Base-by-base conservation (phyloP, 2,797 vertebrate species). In the Carcharodon carcharias region DNA sequence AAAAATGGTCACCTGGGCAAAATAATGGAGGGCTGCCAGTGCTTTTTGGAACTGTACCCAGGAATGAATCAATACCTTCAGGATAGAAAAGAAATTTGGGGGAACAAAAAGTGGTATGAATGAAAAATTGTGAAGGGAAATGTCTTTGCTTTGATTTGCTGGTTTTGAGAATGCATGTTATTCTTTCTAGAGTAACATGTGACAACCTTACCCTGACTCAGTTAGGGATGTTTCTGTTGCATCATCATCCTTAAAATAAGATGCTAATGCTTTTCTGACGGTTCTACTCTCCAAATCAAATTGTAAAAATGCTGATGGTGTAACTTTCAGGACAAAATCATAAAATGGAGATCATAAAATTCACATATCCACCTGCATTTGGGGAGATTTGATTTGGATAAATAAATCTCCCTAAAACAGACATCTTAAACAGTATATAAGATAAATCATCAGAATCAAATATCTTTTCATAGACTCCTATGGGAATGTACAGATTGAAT, bases 1-100 rank as follows among this genome's bases (percentile, higher is more conserved):
- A 93, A 93, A 21, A 93, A 93, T 93, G 91, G 61, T 93, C 91
- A 93, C 91, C 91, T 67, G 91, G 91, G 18, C n/a, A 93, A 93
- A 67, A 93, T 93, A 93, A 67, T 67, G 61, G 91, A 65, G 91
- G 40, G n/a, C 61, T 93, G 91, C 91, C 91, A 93, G 91, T 93
- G 26, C 91, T 4, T 93, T 63, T 67, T 67, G 63, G 91, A 93
- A 93, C 63, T 93, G 61, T 26, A 93, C 61, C 63, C 91, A 93
- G 21, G 61, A 93, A 40, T 93, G 63, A 93, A 65, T 45, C 91
- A 93, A 16, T 93, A 61, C 61, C 91, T 93, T 93, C 61, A 93
- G 91, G 61, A 23, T 67, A 35, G 91, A 93, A 93, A n/a, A 23
- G 61, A 93, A 67, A 67, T 67, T 93, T 45, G n/a, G 61, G 23